Evolutionary conservation across 2,888 invertebrate genomes (phyloP), one percentile per base, ranked within the genome.

Genomic region (Calephelis perditalis): DNA sequence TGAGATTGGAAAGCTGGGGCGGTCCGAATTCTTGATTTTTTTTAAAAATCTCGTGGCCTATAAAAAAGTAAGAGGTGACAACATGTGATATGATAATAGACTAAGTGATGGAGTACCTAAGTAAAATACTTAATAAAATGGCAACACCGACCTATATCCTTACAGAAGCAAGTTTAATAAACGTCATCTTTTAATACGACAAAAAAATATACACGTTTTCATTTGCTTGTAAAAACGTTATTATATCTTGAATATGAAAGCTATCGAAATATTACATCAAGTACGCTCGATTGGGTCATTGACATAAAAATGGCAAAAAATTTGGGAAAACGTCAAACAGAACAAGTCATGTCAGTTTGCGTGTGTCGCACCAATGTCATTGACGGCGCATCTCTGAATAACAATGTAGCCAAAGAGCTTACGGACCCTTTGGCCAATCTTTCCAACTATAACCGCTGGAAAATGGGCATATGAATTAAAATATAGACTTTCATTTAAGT

Each of bases 281-380:
- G 56, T 58, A 62, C 62, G 63, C 59, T 56, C 63, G 65, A 63
- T 58, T 58, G 66, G 71, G 71, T 64, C 68, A 68, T 70, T 71
- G 70, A 69, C 67, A 66, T 66, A 62, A 64, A 63, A 64, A 59
- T 68, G 60, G 63, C 65, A 68, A 67, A 66, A 67, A 66, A 68
- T 62, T 66, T 67, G 66, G 68, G 63, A 64, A 68, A 67, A 66
- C 68, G 62, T 68, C 68, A 68, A 62, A 63, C 59, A 64, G 66
- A 67, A 67, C 67, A 63, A 66, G 67, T 68, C 64, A 61, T 73
- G 74, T 75, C 73, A 73, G 73, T 71, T 78, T 73, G 74, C 75
- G 77, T 80, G 81, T 77, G 78, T 78, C 74, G 74, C 75, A 74
- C 72, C 74, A 72, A 74, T 73, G 74, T 79, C 78, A 72, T 68